phyloP scores from a whole-genome alignment of 2,888 invertebrate species.

The Tanytarsus gracilentus region DNA sequence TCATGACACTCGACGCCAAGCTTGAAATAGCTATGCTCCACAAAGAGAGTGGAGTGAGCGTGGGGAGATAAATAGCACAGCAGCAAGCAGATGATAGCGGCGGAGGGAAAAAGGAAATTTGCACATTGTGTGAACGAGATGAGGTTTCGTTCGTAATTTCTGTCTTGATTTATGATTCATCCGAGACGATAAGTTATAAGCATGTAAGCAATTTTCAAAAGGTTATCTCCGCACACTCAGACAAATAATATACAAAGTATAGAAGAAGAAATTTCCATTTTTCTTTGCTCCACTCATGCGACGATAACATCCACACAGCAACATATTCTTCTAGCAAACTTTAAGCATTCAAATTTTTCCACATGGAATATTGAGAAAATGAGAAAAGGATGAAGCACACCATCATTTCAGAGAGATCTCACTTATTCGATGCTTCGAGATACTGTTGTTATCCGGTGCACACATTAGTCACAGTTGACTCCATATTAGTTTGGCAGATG shows the following conservation, averaged over 20 bases:
- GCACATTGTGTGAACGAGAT: constrained; percentile 9
- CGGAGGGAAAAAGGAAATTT: constrained; percentile 15
- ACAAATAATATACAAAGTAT: neutral
- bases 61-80: neutral
- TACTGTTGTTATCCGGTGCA: neutral
- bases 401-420: constrained; percentile 3
- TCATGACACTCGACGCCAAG: constrained; percentile 19
- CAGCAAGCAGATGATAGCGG: neutral
- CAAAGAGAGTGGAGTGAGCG: neutral
- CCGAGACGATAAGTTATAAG: constrained; percentile 7
- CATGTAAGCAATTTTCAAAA: constrained; percentile 11
- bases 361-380: constrained; percentile 6
- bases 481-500: neutral
- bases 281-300: too few relatives aligned
- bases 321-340: too few relatives aligned
- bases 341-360: constrained; percentile 5
- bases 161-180: constrained; percentile 6
- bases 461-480: constrained; percentile 12
- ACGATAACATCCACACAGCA: constrained; percentile 4
- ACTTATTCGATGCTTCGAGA: neutral
- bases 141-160: neutral
- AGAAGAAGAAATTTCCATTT: neutral
- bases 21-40: neutral
- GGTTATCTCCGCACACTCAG: neutral
- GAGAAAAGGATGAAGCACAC: too few relatives aligned